Conservation (phyloP, 2,113 vertebrate genomes). For the Alosa alosa region DNA sequence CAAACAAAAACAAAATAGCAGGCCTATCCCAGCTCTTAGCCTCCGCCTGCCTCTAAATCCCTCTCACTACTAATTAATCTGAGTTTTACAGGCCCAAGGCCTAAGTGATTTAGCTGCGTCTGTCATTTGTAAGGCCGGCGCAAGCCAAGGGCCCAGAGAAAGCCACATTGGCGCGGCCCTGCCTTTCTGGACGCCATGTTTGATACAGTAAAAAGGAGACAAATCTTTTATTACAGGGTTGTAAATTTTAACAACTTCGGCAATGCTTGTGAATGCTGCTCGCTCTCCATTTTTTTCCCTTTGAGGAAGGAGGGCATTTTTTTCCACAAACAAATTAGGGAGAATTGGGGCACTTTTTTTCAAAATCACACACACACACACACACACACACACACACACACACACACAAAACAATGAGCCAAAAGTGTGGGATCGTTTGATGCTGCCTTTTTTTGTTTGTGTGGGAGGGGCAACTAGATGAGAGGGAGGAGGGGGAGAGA, state of each 20-base stretch:
- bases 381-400: not conserved
- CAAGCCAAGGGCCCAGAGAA: slow-evolving; percentile 13
- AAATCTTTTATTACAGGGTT: slow-evolving; percentile 59
- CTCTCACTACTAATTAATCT: not conserved
- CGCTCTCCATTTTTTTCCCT: slow-evolving; percentile 5
- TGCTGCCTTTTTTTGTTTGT: not conserved
- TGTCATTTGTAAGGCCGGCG: slow-evolving; percentile 49
- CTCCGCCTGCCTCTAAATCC: slow-evolving; percentile 7
- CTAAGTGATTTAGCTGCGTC: slow-evolving; percentile 38
- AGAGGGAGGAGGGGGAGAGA: not conserved
- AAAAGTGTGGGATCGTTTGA: not conserved
- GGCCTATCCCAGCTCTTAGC: not conserved
- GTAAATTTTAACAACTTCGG: slow-evolving; percentile 64
- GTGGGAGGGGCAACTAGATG: not conserved
- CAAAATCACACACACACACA: not conserved
- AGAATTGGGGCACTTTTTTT: slow-evolving; percentile 3
- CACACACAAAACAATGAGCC: not conserved
- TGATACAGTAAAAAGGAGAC: slow-evolving; percentile 57
- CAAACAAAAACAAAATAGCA: not conserved
- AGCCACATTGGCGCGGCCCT: not conserved
- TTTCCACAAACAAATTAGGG: slow-evolving; percentile 54
- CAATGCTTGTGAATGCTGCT: slow-evolving; percentile 55
- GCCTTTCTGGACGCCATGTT: slow-evolving; percentile 51
- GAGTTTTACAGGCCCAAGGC: slow-evolving; percentile 29
- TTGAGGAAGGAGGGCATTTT: slow-evolving; percentile 9